Percentiles rank a stretch among this genome's conserved stretches.
Conservation (phyloP, 2,888 invertebrate species). For the Chalcis sispes region DNA sequence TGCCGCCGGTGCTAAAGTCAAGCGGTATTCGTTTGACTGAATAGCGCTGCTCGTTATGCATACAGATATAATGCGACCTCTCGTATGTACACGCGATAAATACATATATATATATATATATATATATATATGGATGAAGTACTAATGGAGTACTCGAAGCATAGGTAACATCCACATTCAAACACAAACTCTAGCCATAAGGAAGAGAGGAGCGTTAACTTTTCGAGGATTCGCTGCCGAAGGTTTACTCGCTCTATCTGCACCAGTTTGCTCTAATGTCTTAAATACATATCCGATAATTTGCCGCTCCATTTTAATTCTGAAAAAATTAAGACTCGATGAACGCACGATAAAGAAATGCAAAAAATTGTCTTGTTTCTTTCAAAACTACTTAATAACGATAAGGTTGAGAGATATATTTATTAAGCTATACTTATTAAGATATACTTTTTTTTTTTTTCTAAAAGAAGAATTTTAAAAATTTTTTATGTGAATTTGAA, state of each 20-base stretch:
- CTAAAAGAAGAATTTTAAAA: no score
- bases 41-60: neutral
- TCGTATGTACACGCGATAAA: no score
- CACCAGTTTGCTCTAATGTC: slow-evolving; percentile 1
- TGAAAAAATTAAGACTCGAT: neutral
- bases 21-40: slow-evolving; percentile 37
- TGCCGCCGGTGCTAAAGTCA: slow-evolving; percentile 18
- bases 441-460: no score
- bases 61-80: neutral
- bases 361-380: no score
- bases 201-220: slow-evolving; percentile 2
- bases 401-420: no score
- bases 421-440: no score
- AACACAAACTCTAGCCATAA: slow-evolving; percentile 25
- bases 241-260: slow-evolving; percentile 1
- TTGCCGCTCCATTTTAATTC: slow-evolving; percentile 23
- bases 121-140: neutral
- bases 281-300: neutral
- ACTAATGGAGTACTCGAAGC: slow-evolving; percentile 42
- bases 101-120: no score
- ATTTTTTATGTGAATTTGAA: no score
- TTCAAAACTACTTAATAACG: no score
- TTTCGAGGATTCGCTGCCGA: slow-evolving; percentile 11
- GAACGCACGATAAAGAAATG: no score
- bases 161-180: slow-evolving; percentile 42